Evolutionary conservation across 2,113 vertebrate species (phyloP), one percentile per base, ranked within the genome.

Genomic region (Rhea pennata): DNA sequence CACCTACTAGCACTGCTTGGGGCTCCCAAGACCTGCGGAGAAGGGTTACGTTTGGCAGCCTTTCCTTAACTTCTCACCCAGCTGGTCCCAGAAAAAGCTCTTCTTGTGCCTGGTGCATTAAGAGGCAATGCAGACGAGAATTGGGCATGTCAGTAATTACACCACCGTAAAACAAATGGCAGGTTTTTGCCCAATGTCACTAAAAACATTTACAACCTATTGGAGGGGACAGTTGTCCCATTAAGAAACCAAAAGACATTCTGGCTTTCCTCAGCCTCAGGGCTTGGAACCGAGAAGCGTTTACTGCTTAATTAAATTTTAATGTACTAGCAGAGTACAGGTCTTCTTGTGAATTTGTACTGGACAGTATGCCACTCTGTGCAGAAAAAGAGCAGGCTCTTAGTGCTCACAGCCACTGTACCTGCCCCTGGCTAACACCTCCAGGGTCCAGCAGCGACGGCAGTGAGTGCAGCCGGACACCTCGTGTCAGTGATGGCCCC

Each of bases 231-330:
- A 80, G 74, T 70, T 85, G 89, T 85, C 67, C 94, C 94, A 84
- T 96, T 95, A 92, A 85, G 84, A 76, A 95, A 85, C 87, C 73
- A 80, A 90, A 94, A 96, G 94, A 77, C 94, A 74, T 89, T 84
- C 74, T 77, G 86, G 40, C 83, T 91, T 92, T 91, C 94, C 84
- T 59, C 92, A 92, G 94, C 96, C 95, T 95, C 64, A 2, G 88
- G 96, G 91, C 88, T 84, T 76, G 84, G 89, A 94, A 95, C 89
- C 59, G 92, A 71, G 87, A 82, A 91, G 67, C 81, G 85, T 95
- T 92, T 91, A 80, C 77, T 89, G 92, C 91, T 88, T 93, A 95
- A 96, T 96, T 96, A 96, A 93, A 92, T 95, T 88, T 96, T 96
- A 96, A 95, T 91, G 93, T 62, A 95, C 84, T 79, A 91, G 84